Evolutionary conservation across 2,113 vertebrate genomes (phyloP), one percentile per base, ranked within the genome.

Genomic region (Hystrix cristata): DNA sequence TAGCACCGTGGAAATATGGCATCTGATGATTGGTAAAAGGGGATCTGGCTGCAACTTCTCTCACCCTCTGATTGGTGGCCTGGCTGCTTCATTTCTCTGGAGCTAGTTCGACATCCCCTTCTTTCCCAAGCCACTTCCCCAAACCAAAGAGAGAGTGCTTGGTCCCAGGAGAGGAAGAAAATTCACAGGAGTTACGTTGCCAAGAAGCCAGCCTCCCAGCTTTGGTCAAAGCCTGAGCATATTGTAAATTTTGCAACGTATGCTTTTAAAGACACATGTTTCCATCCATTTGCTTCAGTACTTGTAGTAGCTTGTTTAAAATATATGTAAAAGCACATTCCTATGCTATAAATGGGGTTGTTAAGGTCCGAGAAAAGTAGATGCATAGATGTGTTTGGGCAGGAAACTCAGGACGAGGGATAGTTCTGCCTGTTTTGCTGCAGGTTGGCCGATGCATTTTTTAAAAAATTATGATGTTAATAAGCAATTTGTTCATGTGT

Each of bases 191-290:
- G 5, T 62, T 31, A 19, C 1, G 0, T 59, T 34, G 11, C 15
- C 53, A 62, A 46, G 74, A 76, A 86, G 79, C 19, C 18, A 0
- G 34, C 34, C 16, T 83, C n/a, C 38, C 25, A 27, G 16, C 13
- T 74, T 34, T 43, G 43, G 76, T 81, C 38, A 72, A 60, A 83
- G 21, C 55, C 7, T 74, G 64, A 93, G 76, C 23, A 78, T 23
- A 46, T 80, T 59, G 19, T 14, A 29, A 23, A 21, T 43, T 91
- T 94, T 79, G 93, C 96, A 65, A 19, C 71, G n/a, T 18, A 43
- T 51, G 46, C 62, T 71, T 80, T 91, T 74, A 48, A 80, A 74
- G 84, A 29, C 7, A 55, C 43, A 0, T 51, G 51, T 84, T 90
- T 92, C 21, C 51, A 31, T 43, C 4, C 0, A 3, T 89, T 67